Evolutionary conservation across 2,888 invertebrate genomes (phyloP).

Genomic region (Rhodophaea formosa): DNA sequence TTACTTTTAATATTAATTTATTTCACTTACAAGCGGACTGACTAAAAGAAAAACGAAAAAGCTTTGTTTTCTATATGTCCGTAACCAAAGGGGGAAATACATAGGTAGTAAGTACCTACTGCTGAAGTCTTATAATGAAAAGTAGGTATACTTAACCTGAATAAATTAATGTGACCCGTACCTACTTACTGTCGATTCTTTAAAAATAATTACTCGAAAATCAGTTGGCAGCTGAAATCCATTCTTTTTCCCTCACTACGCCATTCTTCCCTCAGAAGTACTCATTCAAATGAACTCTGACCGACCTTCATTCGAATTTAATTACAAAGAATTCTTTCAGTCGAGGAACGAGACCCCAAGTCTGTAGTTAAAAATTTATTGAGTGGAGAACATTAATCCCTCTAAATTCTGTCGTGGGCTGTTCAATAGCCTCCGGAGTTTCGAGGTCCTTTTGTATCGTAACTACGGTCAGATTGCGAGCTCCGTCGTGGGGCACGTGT

Average conservation of each 20-base stretch:
- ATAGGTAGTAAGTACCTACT: too few relatives aligned
- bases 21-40: too few relatives aligned
- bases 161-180: too few relatives aligned
- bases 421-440: constrained; percentile 14
- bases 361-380: constrained; percentile 23
- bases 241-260: not conserved
- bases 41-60: too few relatives aligned
- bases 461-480: constrained; percentile 20
- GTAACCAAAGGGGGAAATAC: too few relatives aligned
- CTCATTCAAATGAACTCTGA: constrained; percentile 15
- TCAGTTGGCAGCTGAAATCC: not conserved
- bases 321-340: constrained; percentile 19
- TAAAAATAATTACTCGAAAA: not conserved
- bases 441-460: constrained; percentile 22
- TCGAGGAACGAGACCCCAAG: constrained; percentile 18
- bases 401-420: constrained; percentile 19
- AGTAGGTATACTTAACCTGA: too few relatives aligned
- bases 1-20: too few relatives aligned
- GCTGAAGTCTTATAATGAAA: too few relatives aligned
- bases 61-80: too few relatives aligned
- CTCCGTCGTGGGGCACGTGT: constrained; percentile 47
- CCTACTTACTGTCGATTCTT: not conserved
- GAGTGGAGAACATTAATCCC: constrained; percentile 21
- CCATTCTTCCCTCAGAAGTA: constrained; percentile 3
- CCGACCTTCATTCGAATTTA: constrained; percentile 21